Base-by-base conservation (phyloP, 2,113 vertebrate species). In the Ammodytes marinus region DNA sequence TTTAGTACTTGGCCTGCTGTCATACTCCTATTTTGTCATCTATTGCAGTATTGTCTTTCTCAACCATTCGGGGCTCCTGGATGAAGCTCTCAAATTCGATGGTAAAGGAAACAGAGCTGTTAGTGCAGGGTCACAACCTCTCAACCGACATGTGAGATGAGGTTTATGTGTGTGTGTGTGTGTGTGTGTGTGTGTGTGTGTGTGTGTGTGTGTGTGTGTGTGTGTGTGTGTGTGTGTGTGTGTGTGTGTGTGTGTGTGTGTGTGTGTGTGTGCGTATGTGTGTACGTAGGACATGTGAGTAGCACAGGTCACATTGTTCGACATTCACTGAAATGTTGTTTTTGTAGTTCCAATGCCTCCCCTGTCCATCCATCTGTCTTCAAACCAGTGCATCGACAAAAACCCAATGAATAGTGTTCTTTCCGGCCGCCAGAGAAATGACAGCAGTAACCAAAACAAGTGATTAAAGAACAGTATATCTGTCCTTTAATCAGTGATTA, bases 61-160 rank as follows among this genome's bases (percentile, higher is more conserved):
- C 49, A 78, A 50, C 74, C 59, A 61, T 83, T 88, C 61, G 37
- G 61, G 61, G 54, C 74, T 74, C 15, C 52, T n/a, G 64, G 68
- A 59, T n/a, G 75, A 85, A 78, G 69, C 39, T 39, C 76, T 78
- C 63, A 0, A 75, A 78, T 87, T 89, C 45, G 0, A 67, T 77
- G 73, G 78, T 70, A 84, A 82, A 84, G 79, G 87, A 87, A 92
- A 86, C 70, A 83, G 84, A 92, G 90, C 69, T 82, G 86, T 87
- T 83, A 43, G 77, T 73, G 58, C 66, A 14, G 79, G 89, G 87
- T 92, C 86, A 60, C 59, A 12, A 88, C 88, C 88, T 90, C 72
- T 85, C 39, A 85, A 87, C 90, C 71, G 88, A 82, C 87, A 92
- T 81, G 65, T 54, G 88, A 92, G 88, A 88, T 55, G 85, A 35